A percentile compares a stretch with the other conserved stretches of the same genome.
phyloP scores from a whole-genome alignment of 1,140 invertebrate species.

The Teleopsis dalmanni region DNA sequence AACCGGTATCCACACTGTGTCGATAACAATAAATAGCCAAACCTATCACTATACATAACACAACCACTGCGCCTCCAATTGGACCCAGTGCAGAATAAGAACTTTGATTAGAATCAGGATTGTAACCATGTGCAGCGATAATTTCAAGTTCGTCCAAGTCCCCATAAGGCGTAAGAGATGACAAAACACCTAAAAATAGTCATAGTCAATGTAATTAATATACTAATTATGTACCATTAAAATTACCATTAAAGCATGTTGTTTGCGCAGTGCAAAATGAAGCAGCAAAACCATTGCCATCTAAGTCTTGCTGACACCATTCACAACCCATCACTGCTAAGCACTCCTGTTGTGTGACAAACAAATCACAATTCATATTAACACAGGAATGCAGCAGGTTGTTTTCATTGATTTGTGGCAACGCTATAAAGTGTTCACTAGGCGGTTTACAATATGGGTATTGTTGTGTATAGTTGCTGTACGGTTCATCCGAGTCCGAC shows the following conservation, averaged over 20 bases:
- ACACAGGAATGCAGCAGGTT: slow-evolving; percentile 46
- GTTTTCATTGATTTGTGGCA: slow-evolving; percentile 27
- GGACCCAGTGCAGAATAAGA: slow-evolving; percentile 57
- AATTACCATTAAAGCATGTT: slow-evolving; percentile 70
- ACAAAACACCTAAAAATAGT: slow-evolving; percentile 45
- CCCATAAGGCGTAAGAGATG: slow-evolving; percentile 73
- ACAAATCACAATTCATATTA: slow-evolving; percentile 73
- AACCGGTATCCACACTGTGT: slow-evolving; percentile 52
- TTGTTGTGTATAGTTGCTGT: slow-evolving; percentile 33
- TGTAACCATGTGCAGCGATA: slow-evolving; percentile 43
- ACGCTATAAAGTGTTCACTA: slow-evolving; percentile 30
- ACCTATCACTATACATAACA: slow-evolving; percentile 53
- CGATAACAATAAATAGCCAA: slow-evolving; percentile 59
- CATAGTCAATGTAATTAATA: neutral
- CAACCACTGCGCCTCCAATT: slow-evolving; percentile 55
- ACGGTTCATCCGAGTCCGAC: slow-evolving; percentile 7
- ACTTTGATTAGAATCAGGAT: slow-evolving; percentile 46
- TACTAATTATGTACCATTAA: neutral
- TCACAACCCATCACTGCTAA: slow-evolving; percentile 81
- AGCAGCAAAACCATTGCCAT: slow-evolving; percentile 59
- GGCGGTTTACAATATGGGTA: slow-evolving; percentile 38
- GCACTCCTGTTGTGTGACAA: slow-evolving; percentile 65
- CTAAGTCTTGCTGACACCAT: slow-evolving; percentile 78
- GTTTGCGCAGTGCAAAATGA: slow-evolving; percentile 74
- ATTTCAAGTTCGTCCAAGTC: slow-evolving; percentile 55